phyloP scores from a whole-genome alignment of 2,797 vertebrate species.

The Clarias pachynema region DNA sequence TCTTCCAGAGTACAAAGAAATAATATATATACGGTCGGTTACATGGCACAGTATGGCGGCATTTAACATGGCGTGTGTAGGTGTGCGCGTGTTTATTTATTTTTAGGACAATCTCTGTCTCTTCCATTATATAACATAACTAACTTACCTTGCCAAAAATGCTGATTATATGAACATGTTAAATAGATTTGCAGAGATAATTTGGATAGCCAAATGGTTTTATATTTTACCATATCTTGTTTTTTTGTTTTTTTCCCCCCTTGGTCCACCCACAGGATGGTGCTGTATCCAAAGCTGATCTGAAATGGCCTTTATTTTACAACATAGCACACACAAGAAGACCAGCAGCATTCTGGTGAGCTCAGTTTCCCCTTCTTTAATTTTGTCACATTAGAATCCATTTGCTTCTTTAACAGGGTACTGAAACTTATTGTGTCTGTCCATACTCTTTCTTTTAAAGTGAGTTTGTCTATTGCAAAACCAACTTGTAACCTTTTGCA shows the following conservation, averaged over 20 bases:
- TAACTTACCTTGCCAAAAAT: not conserved
- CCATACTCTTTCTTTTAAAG: not conserved
- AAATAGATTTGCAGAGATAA: not conserved
- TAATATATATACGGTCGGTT: not conserved
- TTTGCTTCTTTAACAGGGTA: not conserved
- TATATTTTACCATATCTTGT: too few relatives aligned
- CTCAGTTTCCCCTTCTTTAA: not conserved
- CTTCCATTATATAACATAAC: not conserved
- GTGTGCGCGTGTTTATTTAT: too few relatives aligned
- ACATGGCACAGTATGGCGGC: too few relatives aligned
- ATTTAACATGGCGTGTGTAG: too few relatives aligned
- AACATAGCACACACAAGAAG: not conserved
- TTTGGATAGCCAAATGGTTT: too few relatives aligned
- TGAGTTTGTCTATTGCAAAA: not conserved
- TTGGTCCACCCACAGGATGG: slow-evolving; percentile 33
- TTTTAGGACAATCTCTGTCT: not conserved
- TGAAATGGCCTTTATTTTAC: not conserved
- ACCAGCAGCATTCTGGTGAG: slow-evolving; percentile 29
- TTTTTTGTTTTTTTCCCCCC: not conserved
- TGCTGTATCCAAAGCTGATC: not conserved
- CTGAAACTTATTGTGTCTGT: not conserved
- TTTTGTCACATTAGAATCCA: not conserved
- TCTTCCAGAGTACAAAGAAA: not conserved
- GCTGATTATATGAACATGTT: not conserved
- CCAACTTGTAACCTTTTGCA: not conserved